These are phyloP conservation scores for Colletes latitarsis DNA, from an alignment of 1,140 invertebrate genomes.

Conservation along the genomic window DNA sequence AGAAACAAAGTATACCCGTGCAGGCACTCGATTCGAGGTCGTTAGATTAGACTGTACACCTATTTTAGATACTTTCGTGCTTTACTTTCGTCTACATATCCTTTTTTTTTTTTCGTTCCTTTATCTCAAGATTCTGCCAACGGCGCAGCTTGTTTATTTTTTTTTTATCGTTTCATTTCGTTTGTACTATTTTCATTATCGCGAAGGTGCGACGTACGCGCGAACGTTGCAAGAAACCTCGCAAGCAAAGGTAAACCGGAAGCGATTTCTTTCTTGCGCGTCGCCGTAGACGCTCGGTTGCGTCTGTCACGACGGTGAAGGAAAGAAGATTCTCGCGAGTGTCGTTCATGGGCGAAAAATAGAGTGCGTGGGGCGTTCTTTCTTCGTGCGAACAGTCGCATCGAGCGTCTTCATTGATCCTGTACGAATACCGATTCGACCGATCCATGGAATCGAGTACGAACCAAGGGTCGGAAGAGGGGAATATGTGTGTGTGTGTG, in stretches of 20 bases:
- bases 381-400: not conserved
- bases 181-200: not conserved
- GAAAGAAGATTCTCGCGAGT: too few relatives aligned
- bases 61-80: conserved; percentile 22
- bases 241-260: not conserved
- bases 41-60: conserved; percentile 14
- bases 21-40: not conserved
- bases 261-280: not conserved
- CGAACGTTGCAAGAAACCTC: not conserved
- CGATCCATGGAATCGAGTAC: not conserved
- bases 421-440: not conserved
- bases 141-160: not conserved
- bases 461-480: not conserved
- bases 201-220: not conserved
- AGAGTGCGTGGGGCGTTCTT: too few relatives aligned
- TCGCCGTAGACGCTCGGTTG: not conserved
- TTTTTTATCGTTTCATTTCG: not conserved
- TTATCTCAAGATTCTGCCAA: not conserved
- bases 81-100: not conserved
- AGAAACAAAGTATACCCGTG: conserved; percentile 10
- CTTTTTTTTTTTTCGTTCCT: not conserved
- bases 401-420: not conserved
- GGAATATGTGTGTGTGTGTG: not conserved
- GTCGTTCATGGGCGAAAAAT: too few relatives aligned
- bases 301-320: too few relatives aligned